Evolutionary conservation across 1,140 invertebrate species (phyloP).

Genomic region (Apis mellifera): DNA sequence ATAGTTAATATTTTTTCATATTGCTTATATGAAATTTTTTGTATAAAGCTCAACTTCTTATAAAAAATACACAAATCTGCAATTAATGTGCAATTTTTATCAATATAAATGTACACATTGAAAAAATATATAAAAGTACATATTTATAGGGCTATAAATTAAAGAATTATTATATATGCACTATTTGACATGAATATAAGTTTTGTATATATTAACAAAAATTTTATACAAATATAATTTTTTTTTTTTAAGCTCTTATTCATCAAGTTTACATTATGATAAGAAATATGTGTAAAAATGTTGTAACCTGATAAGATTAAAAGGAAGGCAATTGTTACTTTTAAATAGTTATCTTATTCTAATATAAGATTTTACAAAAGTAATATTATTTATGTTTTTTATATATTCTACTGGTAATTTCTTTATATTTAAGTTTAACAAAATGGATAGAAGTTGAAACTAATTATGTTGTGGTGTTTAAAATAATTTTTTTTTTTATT

Average conservation of each 20-base stretch:
- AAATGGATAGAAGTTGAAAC: neutral
- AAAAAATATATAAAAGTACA: constrained; percentile 22
- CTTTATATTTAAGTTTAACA: neutral
- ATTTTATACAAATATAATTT: constrained; percentile 16
- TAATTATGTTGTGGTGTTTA: constrained; percentile 18
- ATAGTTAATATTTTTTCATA: constrained; percentile 37
- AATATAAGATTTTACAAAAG: neutral
- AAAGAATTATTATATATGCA: constrained; percentile 4
- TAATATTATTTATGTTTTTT: constrained; percentile 6
- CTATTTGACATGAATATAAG: constrained; percentile 22
- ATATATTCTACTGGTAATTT: neutral
- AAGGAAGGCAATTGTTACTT: neutral
- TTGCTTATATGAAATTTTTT: constrained; percentile 21
- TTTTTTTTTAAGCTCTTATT: constrained; percentile 8
- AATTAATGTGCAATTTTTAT: constrained; percentile 47
- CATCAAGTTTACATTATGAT: neutral
- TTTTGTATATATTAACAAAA: constrained; percentile 33
- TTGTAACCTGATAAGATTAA: constrained; percentile 24
- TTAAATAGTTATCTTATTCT: neutral
- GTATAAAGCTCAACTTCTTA: constrained; percentile 29
- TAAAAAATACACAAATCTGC: constrained; percentile 3
- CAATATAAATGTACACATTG: constrained; percentile 12
- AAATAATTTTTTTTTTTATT: constrained; percentile 12
- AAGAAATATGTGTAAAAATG: neutral
- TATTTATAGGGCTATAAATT: constrained; percentile 44